Conservation (phyloP, 2,888 invertebrate species). For the Pollenia labialis region DNA sequence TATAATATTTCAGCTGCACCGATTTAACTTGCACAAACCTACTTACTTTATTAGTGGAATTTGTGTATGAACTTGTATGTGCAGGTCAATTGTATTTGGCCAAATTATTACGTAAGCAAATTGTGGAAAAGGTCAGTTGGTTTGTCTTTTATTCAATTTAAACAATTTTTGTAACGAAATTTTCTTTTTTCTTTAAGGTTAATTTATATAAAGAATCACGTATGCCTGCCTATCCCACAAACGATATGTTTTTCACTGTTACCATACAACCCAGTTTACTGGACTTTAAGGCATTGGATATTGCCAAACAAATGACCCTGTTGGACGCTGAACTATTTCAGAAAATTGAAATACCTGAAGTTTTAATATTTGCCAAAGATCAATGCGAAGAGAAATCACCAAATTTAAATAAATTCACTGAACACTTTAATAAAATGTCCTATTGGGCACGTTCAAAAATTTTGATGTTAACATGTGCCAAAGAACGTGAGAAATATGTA, state of each 20-base stretch:
- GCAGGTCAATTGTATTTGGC: constrained; percentile 96
- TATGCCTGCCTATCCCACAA: constrained; percentile 80
- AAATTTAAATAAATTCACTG: constrained; percentile 97
- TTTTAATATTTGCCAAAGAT: constrained; percentile 98
- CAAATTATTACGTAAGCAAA: constrained; percentile 93
- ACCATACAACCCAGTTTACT: constrained; percentile 88
- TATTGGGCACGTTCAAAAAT: constrained; percentile 98
- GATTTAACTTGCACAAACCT: constrained; percentile 91
- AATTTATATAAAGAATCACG: constrained; percentile 82
- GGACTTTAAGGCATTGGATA: constrained; percentile 96
- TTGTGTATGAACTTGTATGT: constrained; percentile 96
- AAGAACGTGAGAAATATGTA: constrained; percentile 97
- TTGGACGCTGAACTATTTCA: constrained; percentile 97
- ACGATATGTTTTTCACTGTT: constrained; percentile 79
- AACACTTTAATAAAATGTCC: constrained; percentile 99
- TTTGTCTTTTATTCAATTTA: neutral
- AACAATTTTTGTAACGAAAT: neutral
- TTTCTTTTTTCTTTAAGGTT: constrained; percentile 75
- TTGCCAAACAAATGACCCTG: constrained; percentile 99
- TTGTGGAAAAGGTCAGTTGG: constrained; percentile 91
- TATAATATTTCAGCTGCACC: constrained; percentile 87
- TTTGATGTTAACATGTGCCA: constrained; percentile 95
- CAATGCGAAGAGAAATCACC: constrained; percentile 98
- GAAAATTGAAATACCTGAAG: constrained; percentile 98
- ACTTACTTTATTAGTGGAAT: constrained; percentile 93